phyloP scores from a whole-genome alignment of 2,888 invertebrate genomes.

The Quadroppia sp. region DNA sequence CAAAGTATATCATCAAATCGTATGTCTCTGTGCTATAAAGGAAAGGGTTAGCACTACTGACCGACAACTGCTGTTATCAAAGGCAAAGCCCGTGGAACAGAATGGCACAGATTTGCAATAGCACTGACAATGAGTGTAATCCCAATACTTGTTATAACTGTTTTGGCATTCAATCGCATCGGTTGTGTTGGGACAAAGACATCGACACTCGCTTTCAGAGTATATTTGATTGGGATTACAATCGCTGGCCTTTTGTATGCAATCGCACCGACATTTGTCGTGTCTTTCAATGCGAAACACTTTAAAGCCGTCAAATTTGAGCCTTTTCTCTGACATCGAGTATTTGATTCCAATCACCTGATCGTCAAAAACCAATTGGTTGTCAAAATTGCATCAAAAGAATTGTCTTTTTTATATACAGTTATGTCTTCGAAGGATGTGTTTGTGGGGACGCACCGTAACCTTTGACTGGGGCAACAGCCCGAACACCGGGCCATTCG shows the following conservation, averaged over 20 bases:
- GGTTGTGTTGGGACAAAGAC: conserved; percentile 35
- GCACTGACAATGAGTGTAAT: conserved; percentile 61
- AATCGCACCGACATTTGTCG: conserved; percentile 41
- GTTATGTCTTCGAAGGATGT: conserved; percentile 43
- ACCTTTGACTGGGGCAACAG: conserved; percentile 46
- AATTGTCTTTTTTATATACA: conserved; percentile 38
- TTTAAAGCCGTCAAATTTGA: conserved; percentile 37
- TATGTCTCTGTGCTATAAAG: neutral
- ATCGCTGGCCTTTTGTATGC: conserved; percentile 41
- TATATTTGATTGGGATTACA: conserved; percentile 38
- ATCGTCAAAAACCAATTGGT: neutral
- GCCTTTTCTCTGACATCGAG: neutral
- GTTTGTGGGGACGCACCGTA: conserved; percentile 44
- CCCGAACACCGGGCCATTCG: conserved; percentile 46
- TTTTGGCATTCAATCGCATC: conserved; percentile 19
- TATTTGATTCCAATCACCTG: conserved; percentile 42
- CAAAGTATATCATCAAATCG: neutral
- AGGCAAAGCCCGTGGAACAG: conserved; percentile 62
- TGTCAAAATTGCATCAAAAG: neutral
- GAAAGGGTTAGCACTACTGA: conserved; percentile 51
- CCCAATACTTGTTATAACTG: conserved; percentile 56
- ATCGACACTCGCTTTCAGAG: conserved; percentile 40
- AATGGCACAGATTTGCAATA: conserved; percentile 58
- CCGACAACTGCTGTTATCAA: conserved; percentile 60
- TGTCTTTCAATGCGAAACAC: conserved; percentile 36